Evolutionary conservation across 2,797 vertebrate species (phyloP), one percentile per base, ranked within the genome.

Genomic region (Gila robusta): DNA sequence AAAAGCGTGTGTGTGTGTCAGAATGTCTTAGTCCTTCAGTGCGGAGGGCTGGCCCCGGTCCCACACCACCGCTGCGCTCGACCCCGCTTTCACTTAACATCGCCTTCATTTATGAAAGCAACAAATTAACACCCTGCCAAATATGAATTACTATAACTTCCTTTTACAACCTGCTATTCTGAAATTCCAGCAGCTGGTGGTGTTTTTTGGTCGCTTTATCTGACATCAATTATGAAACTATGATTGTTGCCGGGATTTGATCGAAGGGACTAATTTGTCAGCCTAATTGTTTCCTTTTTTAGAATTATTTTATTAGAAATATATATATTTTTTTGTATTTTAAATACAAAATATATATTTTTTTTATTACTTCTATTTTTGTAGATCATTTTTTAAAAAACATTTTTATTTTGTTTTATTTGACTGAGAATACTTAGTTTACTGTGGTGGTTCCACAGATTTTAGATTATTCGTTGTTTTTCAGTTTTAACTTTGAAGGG

Each of bases 1-100:
- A 95, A 95, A 66, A 79, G 73, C 52, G 9, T 35, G 10, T 73
- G 59, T 54, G 78, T 83, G 76, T 84, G 71, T 79, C 14, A 35
- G 78, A 35, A 49, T 77, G 52, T 86, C 56, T 79, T 56, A 47
- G 81, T 66, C n/a, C 70, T 78, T 87, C 28, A 59, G 67, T 44
- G n/a, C 35, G 17, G 35, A 78, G 83, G 83, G 32, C 66, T 85
- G 74, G 76, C 66, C 64, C 39, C 5, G 47, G 56, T 84, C 73
- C 62, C 83, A 78, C 49, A 44, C n/a, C 76, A 85, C 64, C 19
- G 28, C 74, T 76, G 56, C 21, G 11, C 35, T 70, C 44, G 3
- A 16, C 28, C 41, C 28, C 19, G 28, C 44, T 5, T 81, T 69
- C 64, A 39, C 59, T 70, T 41, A 67, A 79, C 66, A 49, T 49